Conservation (phyloP, 2,113 vertebrate species). For the Charadrius vociferus region DNA sequence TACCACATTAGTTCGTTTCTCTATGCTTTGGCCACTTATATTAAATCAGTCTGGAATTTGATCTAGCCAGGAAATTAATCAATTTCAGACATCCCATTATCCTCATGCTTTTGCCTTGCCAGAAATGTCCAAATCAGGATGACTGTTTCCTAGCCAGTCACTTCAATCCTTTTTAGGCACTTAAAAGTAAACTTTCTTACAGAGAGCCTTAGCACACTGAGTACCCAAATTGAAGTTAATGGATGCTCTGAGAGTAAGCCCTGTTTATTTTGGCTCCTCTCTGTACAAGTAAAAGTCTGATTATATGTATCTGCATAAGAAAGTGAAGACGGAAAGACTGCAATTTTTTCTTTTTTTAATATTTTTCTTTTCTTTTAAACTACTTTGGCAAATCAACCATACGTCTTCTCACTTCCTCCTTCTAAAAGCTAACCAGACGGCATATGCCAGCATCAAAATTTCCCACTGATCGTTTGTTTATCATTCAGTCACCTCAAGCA, state of each 20-base stretch:
- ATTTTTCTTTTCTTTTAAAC: background rate
- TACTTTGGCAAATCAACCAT: background rate
- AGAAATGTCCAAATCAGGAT: background rate
- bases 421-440: background rate
- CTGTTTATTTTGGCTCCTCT: conserved; percentile 25
- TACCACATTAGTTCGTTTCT: background rate
- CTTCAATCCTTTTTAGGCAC: conserved; percentile 18
- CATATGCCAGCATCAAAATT: background rate
- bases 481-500: background rate
- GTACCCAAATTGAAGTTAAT: conserved; percentile 17
- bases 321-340: background rate
- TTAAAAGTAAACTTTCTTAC: conserved; percentile 23
- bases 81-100: conserved; percentile 29
- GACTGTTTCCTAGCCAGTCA: background rate
- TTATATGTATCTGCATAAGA: background rate
- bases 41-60: conserved; percentile 43
- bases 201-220: background rate
- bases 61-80: conserved; percentile 45
- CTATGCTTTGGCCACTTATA: background rate
- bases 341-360: background rate
- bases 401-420: conserved; percentile 9
- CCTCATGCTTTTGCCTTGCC: background rate
- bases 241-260: background rate
- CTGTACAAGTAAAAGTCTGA: background rate
- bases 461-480: background rate